These are phyloP conservation scores for Pachliopta kotzebuea DNA, from an alignment of 2,888 invertebrate species.

Conservation along the genomic window DNA sequence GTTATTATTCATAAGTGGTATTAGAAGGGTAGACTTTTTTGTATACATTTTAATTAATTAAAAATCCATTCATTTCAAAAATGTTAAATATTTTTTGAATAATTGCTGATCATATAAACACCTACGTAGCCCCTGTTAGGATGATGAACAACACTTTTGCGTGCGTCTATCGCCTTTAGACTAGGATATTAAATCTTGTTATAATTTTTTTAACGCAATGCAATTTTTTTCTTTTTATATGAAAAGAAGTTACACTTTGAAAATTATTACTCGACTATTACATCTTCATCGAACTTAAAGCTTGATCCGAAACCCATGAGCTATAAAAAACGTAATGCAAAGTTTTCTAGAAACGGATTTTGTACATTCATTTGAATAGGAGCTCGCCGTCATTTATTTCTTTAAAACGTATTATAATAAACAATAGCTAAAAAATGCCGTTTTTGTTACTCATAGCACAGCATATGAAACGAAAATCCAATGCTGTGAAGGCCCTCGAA, in stretches of 20 bases:
- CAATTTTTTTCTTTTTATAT: too few species aligned
- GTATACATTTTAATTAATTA: neutral
- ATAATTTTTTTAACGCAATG: too few species aligned
- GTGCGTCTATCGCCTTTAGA: too few species aligned
- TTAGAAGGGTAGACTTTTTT: neutral
- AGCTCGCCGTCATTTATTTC: constrained; percentile 7
- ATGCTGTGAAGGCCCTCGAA: constrained; percentile 29
- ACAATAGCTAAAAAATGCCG: constrained; percentile 16
- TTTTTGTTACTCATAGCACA: constrained; percentile 16
- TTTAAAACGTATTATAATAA: constrained; percentile 22
- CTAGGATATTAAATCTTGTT: too few species aligned
- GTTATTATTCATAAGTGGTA: constrained; percentile 3
- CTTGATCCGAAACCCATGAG: too few species aligned
- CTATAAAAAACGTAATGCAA: too few species aligned
- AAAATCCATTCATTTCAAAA: neutral
- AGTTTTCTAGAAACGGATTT: neutral
- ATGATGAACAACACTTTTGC: too few species aligned
- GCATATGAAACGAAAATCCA: constrained; percentile 24
- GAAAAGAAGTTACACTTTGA: too few species aligned
- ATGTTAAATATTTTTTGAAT: neutral
- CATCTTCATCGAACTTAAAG: too few species aligned
- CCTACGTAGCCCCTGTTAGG: too few species aligned
- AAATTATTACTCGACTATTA: too few species aligned
- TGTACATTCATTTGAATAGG: neutral
- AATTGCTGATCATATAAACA: neutral